Evolutionary conservation across 2,888 invertebrate genomes (phyloP).

Genomic region (Colletes collaris): DNA sequence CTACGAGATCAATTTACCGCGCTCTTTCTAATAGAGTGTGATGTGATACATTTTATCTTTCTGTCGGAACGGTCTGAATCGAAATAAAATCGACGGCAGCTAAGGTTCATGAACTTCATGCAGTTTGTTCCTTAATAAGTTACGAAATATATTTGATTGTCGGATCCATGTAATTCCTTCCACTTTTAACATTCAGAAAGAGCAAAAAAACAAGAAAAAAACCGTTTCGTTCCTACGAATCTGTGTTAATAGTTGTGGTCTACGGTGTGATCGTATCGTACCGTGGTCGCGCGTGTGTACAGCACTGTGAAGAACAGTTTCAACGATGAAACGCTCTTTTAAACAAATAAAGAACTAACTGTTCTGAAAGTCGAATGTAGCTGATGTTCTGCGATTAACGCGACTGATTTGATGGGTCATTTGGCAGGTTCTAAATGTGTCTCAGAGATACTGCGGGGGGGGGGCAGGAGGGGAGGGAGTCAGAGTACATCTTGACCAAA

Average conservation of each 20-base stretch:
- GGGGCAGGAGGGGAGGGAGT: background rate
- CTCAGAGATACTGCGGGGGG: background rate
- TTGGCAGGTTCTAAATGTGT: slow-evolving; percentile 43
- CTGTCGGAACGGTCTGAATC: background rate
- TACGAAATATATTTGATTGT: background rate
- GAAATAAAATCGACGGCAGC: background rate
- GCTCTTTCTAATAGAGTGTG: background rate
- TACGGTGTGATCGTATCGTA: background rate
- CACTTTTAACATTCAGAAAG: background rate
- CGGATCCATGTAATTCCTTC: too few relatives aligned
- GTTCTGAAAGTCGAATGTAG: background rate
- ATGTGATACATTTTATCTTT: background rate
- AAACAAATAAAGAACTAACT: background rate
- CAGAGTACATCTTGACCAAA: background rate
- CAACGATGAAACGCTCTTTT: background rate
- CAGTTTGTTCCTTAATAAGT: background rate
- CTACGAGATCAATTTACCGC: background rate
- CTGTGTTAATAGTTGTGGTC: background rate
- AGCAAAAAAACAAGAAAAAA: too few relatives aligned
- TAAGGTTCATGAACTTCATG: too few relatives aligned
- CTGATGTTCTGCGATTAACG: slow-evolving; percentile 1
- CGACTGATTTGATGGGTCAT: slow-evolving; percentile 21
- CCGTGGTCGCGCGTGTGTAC: background rate
- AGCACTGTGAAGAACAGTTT: slow-evolving; percentile 5
- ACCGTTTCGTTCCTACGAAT: too few relatives aligned